Conservation (phyloP, 2,113 vertebrate species). For the Petrocephalus microphthalmus region DNA sequence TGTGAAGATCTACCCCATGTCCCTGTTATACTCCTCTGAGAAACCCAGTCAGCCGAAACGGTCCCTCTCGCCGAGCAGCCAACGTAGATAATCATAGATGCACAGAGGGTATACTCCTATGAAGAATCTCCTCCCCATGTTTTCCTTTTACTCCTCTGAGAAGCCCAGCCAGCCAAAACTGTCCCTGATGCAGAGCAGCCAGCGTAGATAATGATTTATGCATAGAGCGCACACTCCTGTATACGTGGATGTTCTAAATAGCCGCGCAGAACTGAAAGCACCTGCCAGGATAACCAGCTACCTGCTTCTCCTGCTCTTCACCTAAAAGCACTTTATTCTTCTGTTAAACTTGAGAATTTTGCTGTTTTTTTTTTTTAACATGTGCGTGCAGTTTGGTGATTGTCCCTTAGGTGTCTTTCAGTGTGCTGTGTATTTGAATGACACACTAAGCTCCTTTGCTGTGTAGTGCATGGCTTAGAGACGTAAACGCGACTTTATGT, state of each 20-base stretch:
- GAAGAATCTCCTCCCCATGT: conserved; percentile 21
- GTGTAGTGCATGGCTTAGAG: conserved; percentile 64
- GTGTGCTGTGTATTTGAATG: conserved; percentile 47
- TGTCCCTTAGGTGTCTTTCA: conserved; percentile 56
- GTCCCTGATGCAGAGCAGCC: neutral
- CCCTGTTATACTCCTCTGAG: neutral
- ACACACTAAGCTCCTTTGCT: conserved; percentile 53
- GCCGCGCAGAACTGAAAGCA: neutral
- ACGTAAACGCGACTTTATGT: conserved; percentile 47
- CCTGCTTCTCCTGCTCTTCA: conserved; percentile 39
- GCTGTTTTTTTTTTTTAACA: conserved; percentile 39
- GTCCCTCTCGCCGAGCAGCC: neutral
- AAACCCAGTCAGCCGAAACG: neutral
- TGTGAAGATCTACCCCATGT: conserved; percentile 35
- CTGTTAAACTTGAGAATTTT: conserved; percentile 49
- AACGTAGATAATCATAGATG: neutral
- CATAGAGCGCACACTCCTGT: neutral
- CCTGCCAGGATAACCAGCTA: conserved; percentile 34
- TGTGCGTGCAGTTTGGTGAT: conserved; percentile 38
- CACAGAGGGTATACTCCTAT: neutral
- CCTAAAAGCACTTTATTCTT: conserved; percentile 63
- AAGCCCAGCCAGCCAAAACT: neutral
- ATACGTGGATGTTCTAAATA: neutral
- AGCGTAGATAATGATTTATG: neutral
- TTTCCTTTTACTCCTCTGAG: neutral